phyloP scores from a whole-genome alignment of 2,888 invertebrate genomes.

The Philereme vetulata region DNA sequence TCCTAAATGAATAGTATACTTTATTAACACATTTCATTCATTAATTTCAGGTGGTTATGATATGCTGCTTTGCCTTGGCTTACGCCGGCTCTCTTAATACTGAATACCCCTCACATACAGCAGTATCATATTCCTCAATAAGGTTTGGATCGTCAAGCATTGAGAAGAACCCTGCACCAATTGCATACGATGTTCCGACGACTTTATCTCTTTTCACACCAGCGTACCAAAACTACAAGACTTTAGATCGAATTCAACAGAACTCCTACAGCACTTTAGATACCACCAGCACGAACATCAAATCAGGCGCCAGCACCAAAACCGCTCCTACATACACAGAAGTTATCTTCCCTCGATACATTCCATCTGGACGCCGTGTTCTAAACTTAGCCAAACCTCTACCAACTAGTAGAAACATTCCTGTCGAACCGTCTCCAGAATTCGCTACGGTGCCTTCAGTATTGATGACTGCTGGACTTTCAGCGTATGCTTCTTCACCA shows the following conservation, averaged over 20 bases:
- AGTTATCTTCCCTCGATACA: conserved; percentile 9
- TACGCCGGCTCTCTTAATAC: conserved; percentile 42
- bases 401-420: conserved; percentile 29
- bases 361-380: conserved; percentile 4
- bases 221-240: conserved; percentile 28
- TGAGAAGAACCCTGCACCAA: not conserved
- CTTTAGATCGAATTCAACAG: conserved; percentile 33
- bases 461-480: conserved; percentile 26
- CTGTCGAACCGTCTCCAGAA: conserved; percentile 22
- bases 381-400: conserved; percentile 16
- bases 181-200: not conserved
- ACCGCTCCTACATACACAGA: conserved; percentile 15
- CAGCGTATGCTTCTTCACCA: conserved; percentile 22
- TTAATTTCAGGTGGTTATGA: conserved; percentile 47
- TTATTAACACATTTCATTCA: conserved; percentile 4
- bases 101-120: conserved; percentile 41
- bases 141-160: conserved; percentile 7
- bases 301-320: conserved; percentile 35
- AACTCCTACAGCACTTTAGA: conserved; percentile 37
- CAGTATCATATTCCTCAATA: conserved; percentile 44
- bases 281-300: conserved; percentile 37
- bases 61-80: conserved; percentile 44
- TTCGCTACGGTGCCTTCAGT: conserved; percentile 22
- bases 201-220: not conserved
- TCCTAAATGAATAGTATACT: not conserved